phyloP scores from a whole-genome alignment of 2,888 invertebrate genomes.

The Cosmia pyralina region DNA sequence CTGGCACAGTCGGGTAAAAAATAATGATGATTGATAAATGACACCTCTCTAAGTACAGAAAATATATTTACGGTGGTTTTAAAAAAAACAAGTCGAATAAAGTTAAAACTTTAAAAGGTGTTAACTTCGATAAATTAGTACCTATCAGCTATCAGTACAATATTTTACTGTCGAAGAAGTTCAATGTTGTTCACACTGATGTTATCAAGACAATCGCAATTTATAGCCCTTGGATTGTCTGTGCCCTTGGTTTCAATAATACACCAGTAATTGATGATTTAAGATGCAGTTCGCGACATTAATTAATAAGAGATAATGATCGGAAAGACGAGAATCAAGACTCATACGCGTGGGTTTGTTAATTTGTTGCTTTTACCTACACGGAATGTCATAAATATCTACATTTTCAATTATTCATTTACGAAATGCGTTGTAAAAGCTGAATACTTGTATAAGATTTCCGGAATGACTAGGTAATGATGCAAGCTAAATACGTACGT shows the following conservation, averaged over 20 bases:
- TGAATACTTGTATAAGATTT: too few relatives aligned
- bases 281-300: constrained; percentile 20
- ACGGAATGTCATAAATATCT: background rate
- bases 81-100: background rate
- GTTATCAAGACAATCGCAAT: constrained; percentile 34
- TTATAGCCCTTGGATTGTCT: constrained; percentile 34
- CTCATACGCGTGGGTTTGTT: constrained; percentile 12
- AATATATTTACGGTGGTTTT: background rate
- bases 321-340: constrained; percentile 24
- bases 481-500: too few relatives aligned
- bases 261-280: constrained; percentile 35
- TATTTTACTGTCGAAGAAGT: constrained; percentile 21
- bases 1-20: too few relatives aligned
- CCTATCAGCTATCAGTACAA: constrained; percentile 5
- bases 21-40: background rate
- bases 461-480: too few relatives aligned
- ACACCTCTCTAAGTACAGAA: background rate
- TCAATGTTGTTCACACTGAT: constrained; percentile 27
- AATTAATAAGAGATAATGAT: constrained; percentile 43
- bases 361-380: constrained; percentile 10
- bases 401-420: background rate
- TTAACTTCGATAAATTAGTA: constrained; percentile 21
- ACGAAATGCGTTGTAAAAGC: background rate
- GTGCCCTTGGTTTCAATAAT: constrained; percentile 38
- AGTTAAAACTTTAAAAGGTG: background rate